Evolutionary conservation across 2,113 vertebrate species (phyloP).

Genomic region (Canis aureus): DNA sequence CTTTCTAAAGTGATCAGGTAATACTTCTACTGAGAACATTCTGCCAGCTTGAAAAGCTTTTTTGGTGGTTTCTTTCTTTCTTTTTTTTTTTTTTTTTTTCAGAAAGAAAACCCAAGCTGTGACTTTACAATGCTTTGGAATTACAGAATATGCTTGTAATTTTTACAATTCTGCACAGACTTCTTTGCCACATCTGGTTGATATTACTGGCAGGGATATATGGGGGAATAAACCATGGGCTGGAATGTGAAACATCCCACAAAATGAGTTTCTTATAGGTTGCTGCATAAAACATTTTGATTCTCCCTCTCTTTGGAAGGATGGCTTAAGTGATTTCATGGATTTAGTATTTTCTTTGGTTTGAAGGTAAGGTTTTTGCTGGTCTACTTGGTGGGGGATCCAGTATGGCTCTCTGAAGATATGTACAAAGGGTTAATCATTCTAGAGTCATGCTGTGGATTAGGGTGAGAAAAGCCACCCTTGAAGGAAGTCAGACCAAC

Average conservation of each 20-base stretch:
- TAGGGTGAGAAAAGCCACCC: neutral
- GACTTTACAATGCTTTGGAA: constrained; percentile 81
- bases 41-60: constrained; percentile 72
- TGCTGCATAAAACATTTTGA: constrained; percentile 82
- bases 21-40: constrained; percentile 54
- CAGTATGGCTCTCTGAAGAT: neutral
- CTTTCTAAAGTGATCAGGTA: constrained; percentile 52
- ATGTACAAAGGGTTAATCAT: constrained; percentile 40
- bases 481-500: neutral
- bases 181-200: constrained; percentile 88
- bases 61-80: neutral
- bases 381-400: constrained; percentile 64
- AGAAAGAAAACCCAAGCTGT: constrained; percentile 77
- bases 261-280: constrained; percentile 85
- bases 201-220: constrained; percentile 84
- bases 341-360: constrained; percentile 84
- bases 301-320: constrained; percentile 80
- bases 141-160: constrained; percentile 82
- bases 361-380: constrained; percentile 76
- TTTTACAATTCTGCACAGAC: constrained; percentile 81
- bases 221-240: constrained; percentile 84
- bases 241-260: constrained; percentile 88
- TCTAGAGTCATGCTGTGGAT: neutral
- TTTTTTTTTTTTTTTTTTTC: neutral
- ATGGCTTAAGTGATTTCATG: constrained; percentile 80